Evolutionary conservation across 92 coral and sea anemone species (phyloP), one percentile per base, ranked within the genome.

Genomic region (Epizoanthus ramosus): DNA sequence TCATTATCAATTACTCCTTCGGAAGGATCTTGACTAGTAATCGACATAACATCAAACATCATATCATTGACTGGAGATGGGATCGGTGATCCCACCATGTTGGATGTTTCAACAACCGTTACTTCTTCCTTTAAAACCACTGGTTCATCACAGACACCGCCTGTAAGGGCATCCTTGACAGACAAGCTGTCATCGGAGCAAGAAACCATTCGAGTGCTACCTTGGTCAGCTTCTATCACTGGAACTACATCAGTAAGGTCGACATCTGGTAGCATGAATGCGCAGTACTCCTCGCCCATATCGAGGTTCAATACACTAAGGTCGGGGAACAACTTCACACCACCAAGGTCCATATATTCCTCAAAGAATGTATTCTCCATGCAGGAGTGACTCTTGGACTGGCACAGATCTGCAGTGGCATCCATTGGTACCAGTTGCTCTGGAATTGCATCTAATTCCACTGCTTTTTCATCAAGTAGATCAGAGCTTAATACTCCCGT

Each of bases 281-380:
- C 75, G 64, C 70, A 83, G 31, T 24, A 71, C 21, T 67, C 83
- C 31, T 89, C 84, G 57, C 57, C 87, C 45, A 86, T 57, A 4
- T 85, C 74, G 4, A 79, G 66, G 35, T 84, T 85, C 28, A 89
- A 67, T 5, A n/a, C 65, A 6, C 79, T 57, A 10, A 93, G 90
- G 19, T 89, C 95, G 66, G 91, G 93, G 74, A 88, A 93, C 57
- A 91, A 79, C 52, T 74, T 80, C 6, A 17, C 25, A 18, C 52
- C 54, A 56, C 79, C 75, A 19, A 93, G 83, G 87, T 93, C 98
- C 76, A 87, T n/a, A 80, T 79, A 93, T 74, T 93, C 89, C 81
- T 93, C 98, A 66, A 75, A 89, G 86, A 93, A 91, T 57, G 91
- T 84, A 57, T 91, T 90, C 25, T 79, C 91, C 92, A 93, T 87